Conservation (phyloP, 1,140 invertebrate species). For the Ostrea denselamellosa region DNA sequence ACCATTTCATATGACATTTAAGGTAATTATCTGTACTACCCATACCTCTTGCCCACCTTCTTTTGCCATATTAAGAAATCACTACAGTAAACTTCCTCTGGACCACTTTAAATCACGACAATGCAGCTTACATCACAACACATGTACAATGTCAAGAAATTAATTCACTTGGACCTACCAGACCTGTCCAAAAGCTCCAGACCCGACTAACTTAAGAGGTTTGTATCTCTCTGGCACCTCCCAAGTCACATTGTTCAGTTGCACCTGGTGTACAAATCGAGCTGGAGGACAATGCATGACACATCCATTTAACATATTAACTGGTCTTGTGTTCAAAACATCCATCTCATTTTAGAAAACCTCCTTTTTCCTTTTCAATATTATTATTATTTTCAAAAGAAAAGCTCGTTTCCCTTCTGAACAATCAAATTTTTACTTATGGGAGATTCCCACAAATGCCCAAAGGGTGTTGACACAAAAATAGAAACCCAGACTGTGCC, state of each 20-base stretch:
- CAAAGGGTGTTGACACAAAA: slow-evolving; percentile 11
- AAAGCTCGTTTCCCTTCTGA: neutral
- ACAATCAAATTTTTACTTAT: neutral
- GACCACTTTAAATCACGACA: too few species aligned
- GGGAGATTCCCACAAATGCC: neutral
- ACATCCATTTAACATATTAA: neutral
- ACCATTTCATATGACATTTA: too few species aligned
- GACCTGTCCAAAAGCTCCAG: slow-evolving; percentile 98
- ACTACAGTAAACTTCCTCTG: too few species aligned
- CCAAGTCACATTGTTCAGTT: slow-evolving; percentile 98
- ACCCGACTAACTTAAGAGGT: slow-evolving; percentile 93
- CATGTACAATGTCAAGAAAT: neutral
- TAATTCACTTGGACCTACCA: slow-evolving; percentile 85
- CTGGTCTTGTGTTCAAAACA: neutral
- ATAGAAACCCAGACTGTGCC: neutral
- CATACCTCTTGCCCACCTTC: too few species aligned
- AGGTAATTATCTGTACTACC: too few species aligned
- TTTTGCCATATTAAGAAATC: too few species aligned
- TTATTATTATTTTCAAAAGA: too few species aligned
- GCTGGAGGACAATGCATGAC: neutral
- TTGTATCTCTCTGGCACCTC: slow-evolving; percentile 95
- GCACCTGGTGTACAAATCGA: slow-evolving; percentile 80
- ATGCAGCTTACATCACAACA: too few species aligned
- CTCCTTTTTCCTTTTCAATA: too few species aligned
- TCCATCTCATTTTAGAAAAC: neutral